These are phyloP conservation scores for Pseudobourletiella spinata DNA, from an alignment of 1,140 invertebrate species.

Conservation along the genomic window DNA sequence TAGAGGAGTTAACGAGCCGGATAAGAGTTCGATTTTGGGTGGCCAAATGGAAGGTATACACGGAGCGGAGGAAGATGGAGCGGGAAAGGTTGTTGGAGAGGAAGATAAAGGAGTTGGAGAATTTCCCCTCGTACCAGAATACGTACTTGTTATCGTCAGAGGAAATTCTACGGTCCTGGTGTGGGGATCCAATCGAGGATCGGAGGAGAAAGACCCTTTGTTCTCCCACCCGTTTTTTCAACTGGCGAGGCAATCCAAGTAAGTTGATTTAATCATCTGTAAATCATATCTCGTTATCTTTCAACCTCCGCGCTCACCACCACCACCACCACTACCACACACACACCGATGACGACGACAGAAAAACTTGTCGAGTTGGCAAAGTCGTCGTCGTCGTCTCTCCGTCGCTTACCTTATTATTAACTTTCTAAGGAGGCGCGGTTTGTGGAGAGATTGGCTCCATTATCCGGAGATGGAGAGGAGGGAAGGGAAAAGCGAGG, in stretches of 20 bases:
- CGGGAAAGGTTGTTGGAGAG: neutral
- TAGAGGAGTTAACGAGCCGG: neutral
- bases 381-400: too few relatives aligned
- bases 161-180: neutral
- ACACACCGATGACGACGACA: too few relatives aligned
- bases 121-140: slow-evolving; percentile 9
- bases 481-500: too few relatives aligned
- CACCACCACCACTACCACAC: too few relatives aligned
- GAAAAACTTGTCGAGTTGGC: neutral
- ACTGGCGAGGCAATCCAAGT: too few relatives aligned
- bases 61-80: neutral
- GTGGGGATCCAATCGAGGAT: neutral
- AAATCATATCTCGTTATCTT: too few relatives aligned
- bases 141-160: neutral
- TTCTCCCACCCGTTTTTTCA: neutral
- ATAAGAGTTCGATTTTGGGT: neutral
- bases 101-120: slow-evolving; percentile 5
- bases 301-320: too few relatives aligned
- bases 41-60: neutral
- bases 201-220: too few relatives aligned
- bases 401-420: too few relatives aligned
- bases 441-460: neutral
- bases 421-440: too few relatives aligned
- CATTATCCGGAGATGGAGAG: too few relatives aligned
- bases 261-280: too few relatives aligned